Evolutionary conservation across 1,140 invertebrate genomes (phyloP).

Genomic region (Camponotus floridanus): DNA sequence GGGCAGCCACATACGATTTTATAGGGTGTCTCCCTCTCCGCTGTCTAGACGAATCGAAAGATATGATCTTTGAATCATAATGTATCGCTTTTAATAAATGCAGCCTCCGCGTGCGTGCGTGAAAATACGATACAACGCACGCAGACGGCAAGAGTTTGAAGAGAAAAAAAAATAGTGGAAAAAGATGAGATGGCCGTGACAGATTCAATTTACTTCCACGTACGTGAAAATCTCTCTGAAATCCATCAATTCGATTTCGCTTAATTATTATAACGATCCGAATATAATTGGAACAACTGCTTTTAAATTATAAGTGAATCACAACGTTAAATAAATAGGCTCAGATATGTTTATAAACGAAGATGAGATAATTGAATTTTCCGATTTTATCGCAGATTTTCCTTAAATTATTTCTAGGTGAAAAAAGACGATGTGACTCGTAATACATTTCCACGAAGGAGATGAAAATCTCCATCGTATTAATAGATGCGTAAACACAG

Average conservation of each 20-base stretch:
- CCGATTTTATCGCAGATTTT: background rate
- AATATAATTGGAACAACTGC: background rate
- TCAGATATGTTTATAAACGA: background rate
- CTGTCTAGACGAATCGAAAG: slow-evolving; percentile 84
- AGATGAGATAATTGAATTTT: background rate
- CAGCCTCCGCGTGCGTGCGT: slow-evolving; percentile 75
- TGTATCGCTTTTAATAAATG: slow-evolving; percentile 84
- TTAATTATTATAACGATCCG: background rate
- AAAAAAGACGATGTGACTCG: background rate
- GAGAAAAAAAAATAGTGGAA: slow-evolving; percentile 23
- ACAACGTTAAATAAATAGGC: background rate
- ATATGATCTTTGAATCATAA: slow-evolving; percentile 85
- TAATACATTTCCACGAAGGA: background rate
- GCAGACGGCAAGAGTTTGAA: slow-evolving; percentile 54
- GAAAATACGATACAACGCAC: slow-evolving; percentile 71
- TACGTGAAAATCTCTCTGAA: slow-evolving; percentile 40
- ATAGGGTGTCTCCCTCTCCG: slow-evolving; percentile 80
- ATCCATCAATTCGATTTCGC: background rate
- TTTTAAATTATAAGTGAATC: background rate
- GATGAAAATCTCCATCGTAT: background rate
- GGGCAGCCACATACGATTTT: slow-evolving; percentile 74
- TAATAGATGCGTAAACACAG: background rate
- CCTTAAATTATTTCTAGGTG: background rate
- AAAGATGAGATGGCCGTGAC: slow-evolving; percentile 1
- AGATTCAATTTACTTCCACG: slow-evolving; percentile 33